phyloP scores from a whole-genome alignment of 2,797 vertebrate genomes.

The Malurus leucopterus region DNA sequence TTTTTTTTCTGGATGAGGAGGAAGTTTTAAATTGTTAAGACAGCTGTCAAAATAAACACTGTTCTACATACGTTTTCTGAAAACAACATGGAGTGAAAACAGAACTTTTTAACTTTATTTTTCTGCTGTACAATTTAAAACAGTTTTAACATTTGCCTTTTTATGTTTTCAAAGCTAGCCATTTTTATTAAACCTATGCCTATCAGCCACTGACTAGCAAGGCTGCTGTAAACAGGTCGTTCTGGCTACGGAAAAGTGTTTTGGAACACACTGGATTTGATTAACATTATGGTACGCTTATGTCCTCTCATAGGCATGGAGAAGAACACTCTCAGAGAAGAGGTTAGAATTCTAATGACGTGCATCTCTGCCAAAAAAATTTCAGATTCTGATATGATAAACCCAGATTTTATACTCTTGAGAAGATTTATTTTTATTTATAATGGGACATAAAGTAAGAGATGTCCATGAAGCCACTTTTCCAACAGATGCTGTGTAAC shows the following conservation, averaged over 20 bases:
- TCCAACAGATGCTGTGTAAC: slow-evolving; percentile 80
- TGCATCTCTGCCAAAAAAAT: slow-evolving; percentile 80
- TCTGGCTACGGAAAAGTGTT: slow-evolving; percentile 74
- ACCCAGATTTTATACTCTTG: slow-evolving; percentile 83
- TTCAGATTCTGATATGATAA: slow-evolving; percentile 71
- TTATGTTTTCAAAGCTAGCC: slow-evolving; percentile 82
- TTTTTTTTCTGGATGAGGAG: slow-evolving; percentile 66
- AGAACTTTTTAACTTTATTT: slow-evolving; percentile 84
- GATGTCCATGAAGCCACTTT: slow-evolving; percentile 80
- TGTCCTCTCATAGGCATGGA: slow-evolving; percentile 66
- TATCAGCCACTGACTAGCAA: slow-evolving; percentile 69
- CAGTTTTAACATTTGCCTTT: slow-evolving; percentile 84
- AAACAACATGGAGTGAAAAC: slow-evolving; percentile 77
- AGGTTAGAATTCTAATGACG: slow-evolving; percentile 67
- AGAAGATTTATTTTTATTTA: slow-evolving; percentile 86
- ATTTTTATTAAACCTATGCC: slow-evolving; percentile 79
- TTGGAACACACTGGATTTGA: slow-evolving; percentile 81
- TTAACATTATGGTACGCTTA: slow-evolving; percentile 73
- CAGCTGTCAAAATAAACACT: slow-evolving; percentile 77
- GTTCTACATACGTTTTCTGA: slow-evolving; percentile 81
- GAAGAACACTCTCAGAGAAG: slow-evolving; percentile 64
- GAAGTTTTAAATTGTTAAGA: slow-evolving; percentile 80
- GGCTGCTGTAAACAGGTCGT: slow-evolving; percentile 67
- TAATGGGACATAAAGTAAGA: slow-evolving; percentile 78
- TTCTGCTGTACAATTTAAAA: slow-evolving; percentile 85